Evolutionary conservation across 2,888 invertebrate genomes (phyloP).

Genomic region (Lottia gigantea): DNA sequence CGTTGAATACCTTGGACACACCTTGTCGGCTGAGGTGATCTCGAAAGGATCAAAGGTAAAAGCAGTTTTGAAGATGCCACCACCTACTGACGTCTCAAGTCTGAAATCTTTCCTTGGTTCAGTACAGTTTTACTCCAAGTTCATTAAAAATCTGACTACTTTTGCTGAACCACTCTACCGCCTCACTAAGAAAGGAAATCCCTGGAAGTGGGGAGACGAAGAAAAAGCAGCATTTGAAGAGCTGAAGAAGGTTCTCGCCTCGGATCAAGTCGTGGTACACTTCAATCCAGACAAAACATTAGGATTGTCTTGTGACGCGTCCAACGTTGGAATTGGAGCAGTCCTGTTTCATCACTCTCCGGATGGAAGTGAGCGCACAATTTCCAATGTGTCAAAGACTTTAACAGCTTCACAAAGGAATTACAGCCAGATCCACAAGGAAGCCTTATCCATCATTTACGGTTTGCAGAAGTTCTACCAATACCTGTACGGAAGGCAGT

Average conservation of each 20-base stretch:
- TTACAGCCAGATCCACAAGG: constrained; percentile 30
- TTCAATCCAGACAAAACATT: constrained; percentile 24
- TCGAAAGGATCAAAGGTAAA: constrained; percentile 11
- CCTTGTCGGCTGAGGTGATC: constrained; percentile 5
- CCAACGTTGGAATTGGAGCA: constrained; percentile 29
- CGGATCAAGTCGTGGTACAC: constrained; percentile 19
- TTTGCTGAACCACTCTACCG: constrained; percentile 25
- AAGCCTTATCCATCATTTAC: constrained; percentile 27
- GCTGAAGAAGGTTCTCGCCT: constrained; percentile 15
- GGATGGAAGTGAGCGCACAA: constrained; percentile 27
- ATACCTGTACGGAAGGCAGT: constrained; percentile 22
- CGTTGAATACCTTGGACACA: constrained; percentile 18
- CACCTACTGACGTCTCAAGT: constrained; percentile 18
- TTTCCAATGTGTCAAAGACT: constrained; percentile 26
- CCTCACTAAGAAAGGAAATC: constrained; percentile 20
- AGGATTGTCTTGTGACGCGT: constrained; percentile 32
- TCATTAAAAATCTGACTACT: constrained; percentile 23
- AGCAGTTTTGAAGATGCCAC: constrained; percentile 18
- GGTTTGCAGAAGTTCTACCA: constrained; percentile 29
- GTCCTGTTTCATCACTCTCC: constrained; percentile 29
- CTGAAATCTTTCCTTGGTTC: constrained; percentile 24
- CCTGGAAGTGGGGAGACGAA: constrained; percentile 19
- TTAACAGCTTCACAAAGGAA: constrained; percentile 17
- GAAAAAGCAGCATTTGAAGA: constrained; percentile 15
- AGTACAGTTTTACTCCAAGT: constrained; percentile 27